Conservation (phyloP, 2,113 vertebrate species). For the Amphilophus citrinellus region DNA sequence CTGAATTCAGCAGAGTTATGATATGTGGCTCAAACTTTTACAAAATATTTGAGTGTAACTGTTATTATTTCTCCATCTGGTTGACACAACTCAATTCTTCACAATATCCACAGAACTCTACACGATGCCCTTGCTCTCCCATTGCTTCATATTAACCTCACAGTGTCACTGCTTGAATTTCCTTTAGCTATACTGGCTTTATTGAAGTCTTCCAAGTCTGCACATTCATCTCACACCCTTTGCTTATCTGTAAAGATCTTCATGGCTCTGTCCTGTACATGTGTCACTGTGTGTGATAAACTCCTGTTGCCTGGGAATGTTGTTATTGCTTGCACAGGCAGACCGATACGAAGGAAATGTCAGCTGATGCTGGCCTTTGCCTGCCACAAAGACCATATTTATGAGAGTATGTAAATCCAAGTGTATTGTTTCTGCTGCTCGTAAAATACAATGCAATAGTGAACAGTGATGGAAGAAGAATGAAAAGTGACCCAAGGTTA, state of each 20-base stretch:
- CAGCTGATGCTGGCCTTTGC: conserved; percentile 66
- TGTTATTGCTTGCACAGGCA: conserved; percentile 68
- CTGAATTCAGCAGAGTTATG: neutral
- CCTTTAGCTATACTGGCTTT: neutral
- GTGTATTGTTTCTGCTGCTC: conserved; percentile 70
- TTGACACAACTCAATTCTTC: neutral
- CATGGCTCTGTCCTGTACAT: conserved; percentile 3
- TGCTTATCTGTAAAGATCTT: conserved; percentile 31
- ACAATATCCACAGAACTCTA: neutral
- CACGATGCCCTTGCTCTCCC: neutral
- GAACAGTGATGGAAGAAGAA: conserved; percentile 68
- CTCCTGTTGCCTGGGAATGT: conserved; percentile 35
- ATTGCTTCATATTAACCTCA: conserved; percentile 1
- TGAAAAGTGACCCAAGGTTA: conserved; percentile 48
- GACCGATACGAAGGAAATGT: conserved; percentile 54
- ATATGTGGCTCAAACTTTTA: neutral
- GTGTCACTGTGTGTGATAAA: conserved; percentile 46
- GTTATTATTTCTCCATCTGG: neutral
- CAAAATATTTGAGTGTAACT: neutral
- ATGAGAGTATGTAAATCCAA: conserved; percentile 77
- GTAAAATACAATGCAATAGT: conserved; percentile 73
- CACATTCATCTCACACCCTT: conserved; percentile 16
- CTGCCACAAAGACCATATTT: conserved; percentile 61
- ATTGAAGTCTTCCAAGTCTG: conserved; percentile 6
- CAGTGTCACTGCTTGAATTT: neutral